Evolutionary conservation across 1,140 invertebrate genomes (phyloP), one percentile per base, ranked within the genome.

Genomic region (Sarcophaga peregrina): DNA sequence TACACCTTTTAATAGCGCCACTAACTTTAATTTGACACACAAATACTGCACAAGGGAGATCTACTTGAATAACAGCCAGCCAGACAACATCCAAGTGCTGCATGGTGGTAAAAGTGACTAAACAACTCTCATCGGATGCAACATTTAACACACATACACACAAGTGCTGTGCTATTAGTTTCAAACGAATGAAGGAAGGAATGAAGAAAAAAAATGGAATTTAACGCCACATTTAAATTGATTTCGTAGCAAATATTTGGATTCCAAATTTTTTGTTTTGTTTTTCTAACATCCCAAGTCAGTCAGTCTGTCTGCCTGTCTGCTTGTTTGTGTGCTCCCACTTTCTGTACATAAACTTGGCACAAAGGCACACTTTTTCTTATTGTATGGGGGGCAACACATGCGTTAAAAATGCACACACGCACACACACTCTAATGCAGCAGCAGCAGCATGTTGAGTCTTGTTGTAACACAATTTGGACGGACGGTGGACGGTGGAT

Each of bases 21-120:
- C 75, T 78, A 25, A 48, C 75, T 20, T 78, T 48, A 76, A 76
- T 17, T 76, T 76, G 17, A 78, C 47, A 78, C 17, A 52, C 75
- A 78, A 17, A 78, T 68, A 74, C 73, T 74, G 50, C 50, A 78
- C 75, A 78, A 78, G 75, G 50, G 50, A 78, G 50, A 78, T 78
- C 75, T 20, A 78, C 75, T 78, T 78, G 48, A 50, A 50, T 47
- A n/a, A 52, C 15, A 68, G 20, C 15, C 11, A n/a, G 58, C 17
- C n/a, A n/a, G n/a, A n/a, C n/a, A 68, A 68, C 17, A 68, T 68
- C 25, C 25, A 37, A 37, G 17, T 68, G 62, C 17, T 3, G 54
- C 17, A 68, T 68, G 17, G 4, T 37, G 25, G 25, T 37, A 37
- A 37, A 37, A 2, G 25, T 37, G 25, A 37, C 25, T 37, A 37